Percentiles rank a stretch among this genome's conserved stretches.
phyloP scores from a whole-genome alignment of 2,113 vertebrate species.

The Glaucomys volans region DNA sequence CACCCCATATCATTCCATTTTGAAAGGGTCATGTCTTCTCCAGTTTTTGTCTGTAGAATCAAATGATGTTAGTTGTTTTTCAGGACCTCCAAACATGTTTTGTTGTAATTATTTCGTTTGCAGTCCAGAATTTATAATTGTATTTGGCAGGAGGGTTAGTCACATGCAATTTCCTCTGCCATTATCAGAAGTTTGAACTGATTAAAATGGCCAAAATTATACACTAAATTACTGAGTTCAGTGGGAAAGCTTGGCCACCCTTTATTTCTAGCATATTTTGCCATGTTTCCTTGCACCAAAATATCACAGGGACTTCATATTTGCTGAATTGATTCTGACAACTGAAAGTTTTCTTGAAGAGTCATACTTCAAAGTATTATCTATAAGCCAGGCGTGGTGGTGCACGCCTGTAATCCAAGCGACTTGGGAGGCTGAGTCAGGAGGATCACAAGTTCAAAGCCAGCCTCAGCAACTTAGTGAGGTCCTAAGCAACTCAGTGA shows the following conservation, averaged over 20 bases:
- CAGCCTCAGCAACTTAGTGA: too few species aligned
- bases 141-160: not conserved
- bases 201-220: not conserved
- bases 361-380: constrained; percentile 1
- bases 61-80: not conserved
- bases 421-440: too few species aligned
- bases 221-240: not conserved
- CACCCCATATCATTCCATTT: not conserved
- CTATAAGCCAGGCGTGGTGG: too few species aligned
- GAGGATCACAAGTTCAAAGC: too few species aligned
- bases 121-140: not conserved
- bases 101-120: not conserved
- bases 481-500: too few species aligned
- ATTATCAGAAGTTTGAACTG: constrained; percentile 12
- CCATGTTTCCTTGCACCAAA: not conserved
- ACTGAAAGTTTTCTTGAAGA: not conserved
- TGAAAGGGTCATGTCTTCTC: not conserved
- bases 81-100: not conserved
- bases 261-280: not conserved
- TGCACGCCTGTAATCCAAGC: too few species aligned
- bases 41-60: constrained; percentile 3
- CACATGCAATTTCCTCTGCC: not conserved
- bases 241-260: not conserved
- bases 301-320: not conserved
- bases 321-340: not conserved